These are phyloP conservation scores for Coregonus suidteri DNA, from an alignment of 2,797 vertebrate genomes.

Conservation along the genomic window DNA sequence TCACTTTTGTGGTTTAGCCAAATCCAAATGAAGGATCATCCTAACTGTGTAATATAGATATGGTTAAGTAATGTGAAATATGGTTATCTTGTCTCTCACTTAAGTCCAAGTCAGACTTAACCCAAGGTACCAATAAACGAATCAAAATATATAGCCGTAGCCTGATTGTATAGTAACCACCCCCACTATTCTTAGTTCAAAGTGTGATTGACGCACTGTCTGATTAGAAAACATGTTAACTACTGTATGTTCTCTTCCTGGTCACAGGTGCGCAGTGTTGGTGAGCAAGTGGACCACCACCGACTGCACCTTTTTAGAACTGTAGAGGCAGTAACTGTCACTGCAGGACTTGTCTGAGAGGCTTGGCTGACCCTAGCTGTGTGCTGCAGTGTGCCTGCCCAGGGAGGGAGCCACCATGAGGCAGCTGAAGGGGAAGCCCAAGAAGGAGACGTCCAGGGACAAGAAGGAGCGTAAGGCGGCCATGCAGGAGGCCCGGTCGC, in stretches of 20 bases:
- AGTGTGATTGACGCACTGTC: background rate
- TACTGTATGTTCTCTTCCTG: background rate
- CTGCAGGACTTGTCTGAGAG: background rate
- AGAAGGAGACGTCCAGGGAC: constrained; percentile 94
- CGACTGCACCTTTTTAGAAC: background rate
- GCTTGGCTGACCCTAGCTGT: background rate
- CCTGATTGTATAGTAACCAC: background rate
- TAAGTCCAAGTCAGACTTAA: too few relatives aligned
- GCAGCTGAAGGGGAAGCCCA: constrained; percentile 96
- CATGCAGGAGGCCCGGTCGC: constrained; percentile 95
- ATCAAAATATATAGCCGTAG: background rate
- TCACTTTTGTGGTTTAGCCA: too few relatives aligned
- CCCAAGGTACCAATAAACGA: too few relatives aligned
- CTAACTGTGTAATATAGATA: too few relatives aligned
- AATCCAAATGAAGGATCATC: too few relatives aligned
- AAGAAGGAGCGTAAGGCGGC: constrained; percentile 97
- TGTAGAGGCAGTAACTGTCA: background rate
- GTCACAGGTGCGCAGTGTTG: background rate
- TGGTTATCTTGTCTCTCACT: too few relatives aligned
- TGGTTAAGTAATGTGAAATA: too few relatives aligned
- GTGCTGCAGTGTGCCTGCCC: background rate
- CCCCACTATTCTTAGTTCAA: background rate
- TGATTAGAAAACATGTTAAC: background rate
- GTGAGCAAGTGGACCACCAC: background rate
- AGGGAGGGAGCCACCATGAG: constrained; percentile 78